Percentiles rank a stretch among this genome's conserved stretches.
Evolutionary conservation across 2,113 vertebrate species (phyloP).

Genomic region (Macquaria ambigua): DNA sequence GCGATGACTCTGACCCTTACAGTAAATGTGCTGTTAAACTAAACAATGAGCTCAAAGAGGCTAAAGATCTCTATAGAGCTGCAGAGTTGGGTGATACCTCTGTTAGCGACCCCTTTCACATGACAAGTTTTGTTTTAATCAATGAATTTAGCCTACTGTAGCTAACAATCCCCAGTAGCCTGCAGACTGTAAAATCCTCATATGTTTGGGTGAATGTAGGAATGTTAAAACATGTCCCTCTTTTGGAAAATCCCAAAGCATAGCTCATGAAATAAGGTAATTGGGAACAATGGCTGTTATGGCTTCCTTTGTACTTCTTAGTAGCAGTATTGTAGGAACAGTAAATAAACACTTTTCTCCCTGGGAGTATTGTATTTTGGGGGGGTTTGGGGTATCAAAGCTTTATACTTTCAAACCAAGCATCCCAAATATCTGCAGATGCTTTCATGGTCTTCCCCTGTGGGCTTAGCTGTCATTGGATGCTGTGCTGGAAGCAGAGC

Average conservation of each 20-base stretch:
- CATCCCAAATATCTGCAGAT: conserved; percentile 23
- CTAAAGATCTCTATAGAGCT: too few relatives aligned
- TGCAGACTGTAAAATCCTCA: not conserved
- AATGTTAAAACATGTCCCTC: not conserved
- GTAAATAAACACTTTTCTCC: not conserved
- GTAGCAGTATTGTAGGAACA: not conserved
- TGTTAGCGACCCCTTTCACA: not conserved
- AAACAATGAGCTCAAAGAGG: not conserved
- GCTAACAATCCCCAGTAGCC: not conserved
- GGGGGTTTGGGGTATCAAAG: conserved; percentile 22
- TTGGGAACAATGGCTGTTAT: not conserved
- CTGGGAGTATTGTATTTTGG: not conserved
- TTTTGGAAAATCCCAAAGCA: not conserved
- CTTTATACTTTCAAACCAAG: conserved; percentile 8
- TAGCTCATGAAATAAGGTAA: not conserved
- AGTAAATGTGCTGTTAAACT: not conserved
- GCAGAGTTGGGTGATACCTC: not conserved
- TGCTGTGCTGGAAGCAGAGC: conserved; percentile 21
- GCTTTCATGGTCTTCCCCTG: conserved; percentile 44
- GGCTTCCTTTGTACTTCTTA: not conserved
- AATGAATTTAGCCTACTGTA: not conserved
- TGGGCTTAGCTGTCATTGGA: conserved; percentile 23
- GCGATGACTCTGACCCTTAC: not conserved
- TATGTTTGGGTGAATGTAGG: not conserved
- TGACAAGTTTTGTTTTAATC: not conserved